phyloP scores from a whole-genome alignment of 2,113 vertebrate genomes.

The Marmota flaviventris region DNA sequence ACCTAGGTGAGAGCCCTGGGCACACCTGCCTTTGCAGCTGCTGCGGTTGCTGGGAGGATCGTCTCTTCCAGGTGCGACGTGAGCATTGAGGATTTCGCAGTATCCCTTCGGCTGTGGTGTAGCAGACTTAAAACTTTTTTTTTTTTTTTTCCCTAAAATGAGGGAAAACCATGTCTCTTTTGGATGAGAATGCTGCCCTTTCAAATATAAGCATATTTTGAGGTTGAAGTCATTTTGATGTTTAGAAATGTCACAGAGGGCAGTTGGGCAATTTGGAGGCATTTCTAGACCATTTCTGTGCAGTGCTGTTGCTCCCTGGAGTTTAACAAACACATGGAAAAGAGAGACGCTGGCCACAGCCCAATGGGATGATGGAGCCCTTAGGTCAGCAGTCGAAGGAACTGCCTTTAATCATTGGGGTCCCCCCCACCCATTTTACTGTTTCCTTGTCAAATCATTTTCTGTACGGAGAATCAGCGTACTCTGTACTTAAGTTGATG shows the following conservation, averaged over 20 bases:
- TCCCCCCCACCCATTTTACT: neutral
- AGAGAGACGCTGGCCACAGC: conserved; percentile 8
- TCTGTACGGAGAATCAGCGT: neutral
- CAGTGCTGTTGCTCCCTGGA: neutral
- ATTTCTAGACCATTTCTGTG: neutral
- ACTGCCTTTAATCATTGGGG: neutral
- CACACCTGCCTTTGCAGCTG: rapidly evolving
- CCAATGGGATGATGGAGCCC: neutral
- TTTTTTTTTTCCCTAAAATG: neutral
- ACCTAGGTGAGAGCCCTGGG: rapidly evolving
- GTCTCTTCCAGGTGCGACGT: neutral
- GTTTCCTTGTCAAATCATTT: neutral
- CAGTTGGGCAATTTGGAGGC: neutral
- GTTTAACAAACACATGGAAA: neutral
- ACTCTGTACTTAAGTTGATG: conserved; percentile 10
- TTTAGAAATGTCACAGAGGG: neutral
- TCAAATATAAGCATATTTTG: conserved; percentile 49
- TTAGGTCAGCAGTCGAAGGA: neutral
- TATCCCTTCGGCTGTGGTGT: neutral
- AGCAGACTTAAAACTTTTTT: neutral
- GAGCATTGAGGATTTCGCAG: neutral
- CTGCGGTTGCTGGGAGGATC: neutral
- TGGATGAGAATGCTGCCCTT: conserved; percentile 44
- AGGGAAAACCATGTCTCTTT: neutral
- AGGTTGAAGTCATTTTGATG: neutral